Conservation (phyloP, 64 coral and sea anemone genomes). For the Porites australiensis region DNA sequence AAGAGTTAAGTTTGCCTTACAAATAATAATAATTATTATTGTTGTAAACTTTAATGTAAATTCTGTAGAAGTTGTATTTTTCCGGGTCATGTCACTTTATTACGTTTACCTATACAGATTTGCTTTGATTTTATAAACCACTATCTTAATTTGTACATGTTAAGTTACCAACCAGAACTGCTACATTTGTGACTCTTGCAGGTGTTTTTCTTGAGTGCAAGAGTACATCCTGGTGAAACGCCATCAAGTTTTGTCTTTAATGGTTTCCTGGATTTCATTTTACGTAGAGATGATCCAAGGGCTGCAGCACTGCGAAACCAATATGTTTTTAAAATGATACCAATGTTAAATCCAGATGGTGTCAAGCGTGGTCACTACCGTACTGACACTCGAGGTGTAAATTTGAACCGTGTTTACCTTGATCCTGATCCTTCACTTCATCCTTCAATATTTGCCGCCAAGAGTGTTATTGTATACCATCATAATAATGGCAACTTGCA, state of each 20-base stretch:
- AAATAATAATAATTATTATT: no score
- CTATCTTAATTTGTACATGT: no score
- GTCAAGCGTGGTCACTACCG: constrained; percentile 97
- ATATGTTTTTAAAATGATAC: constrained; percentile 95
- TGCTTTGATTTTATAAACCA: no score
- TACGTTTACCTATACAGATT: no score
- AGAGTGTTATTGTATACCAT: constrained; percentile 82
- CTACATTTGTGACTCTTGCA: constrained; percentile 29
- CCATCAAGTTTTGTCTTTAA: constrained; percentile 99
- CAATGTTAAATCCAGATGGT: constrained; percentile 97
- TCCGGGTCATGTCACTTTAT: no score
- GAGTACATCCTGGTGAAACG: constrained; percentile 98
- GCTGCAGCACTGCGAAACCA: constrained; percentile 71
- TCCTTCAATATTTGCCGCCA: constrained; percentile 90
- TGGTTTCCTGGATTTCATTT: constrained; percentile 96
- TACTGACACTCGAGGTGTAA: constrained; percentile 85
- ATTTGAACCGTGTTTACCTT: constrained; percentile 93
- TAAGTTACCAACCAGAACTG: no score
- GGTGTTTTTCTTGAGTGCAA: constrained; percentile 95
- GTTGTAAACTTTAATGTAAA: no score
- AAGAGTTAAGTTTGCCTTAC: no score
- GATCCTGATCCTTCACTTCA: constrained; percentile 83
- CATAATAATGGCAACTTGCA: constrained; percentile 32
- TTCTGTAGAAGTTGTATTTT: no score
- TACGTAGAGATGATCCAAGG: constrained; percentile 82